Conservation (phyloP, 2,113 vertebrate genomes). For the Litocranius walleri region DNA sequence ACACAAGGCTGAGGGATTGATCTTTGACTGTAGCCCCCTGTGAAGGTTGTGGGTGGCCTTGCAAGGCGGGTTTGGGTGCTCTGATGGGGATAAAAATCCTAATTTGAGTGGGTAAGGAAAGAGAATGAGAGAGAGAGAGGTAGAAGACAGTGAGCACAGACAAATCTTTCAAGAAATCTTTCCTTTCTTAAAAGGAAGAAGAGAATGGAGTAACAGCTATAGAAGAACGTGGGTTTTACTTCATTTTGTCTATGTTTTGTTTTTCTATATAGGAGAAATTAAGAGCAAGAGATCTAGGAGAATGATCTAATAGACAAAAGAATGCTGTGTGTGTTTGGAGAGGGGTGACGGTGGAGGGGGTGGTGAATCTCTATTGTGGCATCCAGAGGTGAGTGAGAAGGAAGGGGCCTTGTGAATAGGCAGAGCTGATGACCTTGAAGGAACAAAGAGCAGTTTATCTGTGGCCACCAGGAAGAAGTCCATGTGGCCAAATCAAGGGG, state of each 20-base stretch:
- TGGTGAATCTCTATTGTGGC: not conserved
- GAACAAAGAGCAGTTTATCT: not conserved
- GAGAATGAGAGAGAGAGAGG: not conserved
- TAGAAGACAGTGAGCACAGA: not conserved
- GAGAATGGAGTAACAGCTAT: not conserved
- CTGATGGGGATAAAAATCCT: not conserved
- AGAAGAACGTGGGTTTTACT: not conserved
- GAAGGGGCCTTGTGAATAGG: not conserved
- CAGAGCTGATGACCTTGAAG: not conserved
- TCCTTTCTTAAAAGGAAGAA: not conserved
- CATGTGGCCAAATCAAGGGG: not conserved
- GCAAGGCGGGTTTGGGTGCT: not conserved
- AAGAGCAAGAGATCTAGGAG: not conserved
- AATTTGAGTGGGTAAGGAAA: not conserved
- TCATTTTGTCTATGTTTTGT: not conserved
- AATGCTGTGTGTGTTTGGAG: not conserved
- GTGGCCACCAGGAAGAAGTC: not conserved
- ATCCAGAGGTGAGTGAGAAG: not conserved
- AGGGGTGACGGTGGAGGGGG: not conserved
- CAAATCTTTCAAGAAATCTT: not conserved
- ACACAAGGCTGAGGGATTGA: not conserved
- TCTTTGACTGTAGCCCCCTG: not conserved
- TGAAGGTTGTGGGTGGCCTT: not conserved
- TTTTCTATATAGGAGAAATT: not conserved
- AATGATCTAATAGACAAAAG: not conserved